A percentile compares a stretch with the other conserved stretches of the same genome.
phyloP scores from a whole-genome alignment of 2,888 invertebrate genomes.

The Himalopsyche tibetana region DNA sequence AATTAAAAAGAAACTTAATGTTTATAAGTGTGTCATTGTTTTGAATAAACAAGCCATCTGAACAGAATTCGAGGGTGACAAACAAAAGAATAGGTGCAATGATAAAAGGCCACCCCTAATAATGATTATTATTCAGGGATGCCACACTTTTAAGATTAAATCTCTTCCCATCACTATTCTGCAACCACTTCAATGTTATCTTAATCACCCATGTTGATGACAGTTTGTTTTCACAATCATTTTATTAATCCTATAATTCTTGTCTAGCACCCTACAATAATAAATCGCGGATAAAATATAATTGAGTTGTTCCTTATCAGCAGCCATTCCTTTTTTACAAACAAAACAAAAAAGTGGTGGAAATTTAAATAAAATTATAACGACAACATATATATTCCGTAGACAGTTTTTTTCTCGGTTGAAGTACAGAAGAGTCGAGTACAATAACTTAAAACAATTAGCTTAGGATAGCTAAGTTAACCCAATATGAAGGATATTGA shows the following conservation, averaged over 20 bases:
- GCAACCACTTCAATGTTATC: conserved; percentile 18
- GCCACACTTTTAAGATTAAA: conserved; percentile 26
- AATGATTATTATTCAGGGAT: conserved; percentile 30
- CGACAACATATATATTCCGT: too few relatives aligned
- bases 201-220: conserved; percentile 30
- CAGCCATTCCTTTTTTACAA: background rate
- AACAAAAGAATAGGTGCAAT: conserved; percentile 11
- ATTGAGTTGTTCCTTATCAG: conserved; percentile 41
- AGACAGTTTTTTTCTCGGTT: too few relatives aligned
- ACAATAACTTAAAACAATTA: too few relatives aligned
- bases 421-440: too few relatives aligned
- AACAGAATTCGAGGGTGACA: background rate
- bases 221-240: conserved; percentile 22
- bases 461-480: too few relatives aligned
- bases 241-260: conserved; percentile 9
- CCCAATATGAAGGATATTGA: too few relatives aligned
- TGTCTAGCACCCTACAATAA: conserved; percentile 41
- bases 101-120: conserved; percentile 10
- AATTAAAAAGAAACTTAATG: too few relatives aligned
- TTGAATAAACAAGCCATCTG: background rate
- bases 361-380: background rate
- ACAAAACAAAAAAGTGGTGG: background rate
- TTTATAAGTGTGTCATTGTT: background rate
- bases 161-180: conserved; percentile 29
- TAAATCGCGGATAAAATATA: conserved; percentile 41